Evolutionary conservation across 2,888 invertebrate genomes (phyloP).

Genomic region (Andrena flavipes): DNA sequence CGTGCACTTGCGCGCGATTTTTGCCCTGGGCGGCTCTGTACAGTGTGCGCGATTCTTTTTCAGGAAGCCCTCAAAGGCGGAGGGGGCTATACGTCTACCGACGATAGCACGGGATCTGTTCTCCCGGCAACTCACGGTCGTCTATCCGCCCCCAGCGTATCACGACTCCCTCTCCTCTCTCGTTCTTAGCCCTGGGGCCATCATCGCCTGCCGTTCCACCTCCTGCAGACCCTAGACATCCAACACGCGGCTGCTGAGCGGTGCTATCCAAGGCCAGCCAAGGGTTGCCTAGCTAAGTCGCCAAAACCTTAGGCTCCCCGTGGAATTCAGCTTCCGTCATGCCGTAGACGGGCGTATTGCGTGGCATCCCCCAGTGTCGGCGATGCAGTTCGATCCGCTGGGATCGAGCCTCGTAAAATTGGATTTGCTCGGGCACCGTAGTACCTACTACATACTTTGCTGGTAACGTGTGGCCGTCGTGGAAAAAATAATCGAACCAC

Average conservation of each 20-base stretch:
- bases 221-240: constrained; percentile 21
- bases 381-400: constrained; percentile 70
- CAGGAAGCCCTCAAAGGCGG: constrained; percentile 56
- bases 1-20: constrained; percentile 47
- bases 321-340: constrained; percentile 72
- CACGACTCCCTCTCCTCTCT: constrained; percentile 39
- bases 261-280: constrained; percentile 60
- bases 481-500: constrained; percentile 10
- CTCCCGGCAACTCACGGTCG: constrained; percentile 46
- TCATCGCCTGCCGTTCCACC: constrained; percentile 30
- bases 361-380: constrained; percentile 67
- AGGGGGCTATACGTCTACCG: constrained; percentile 48
- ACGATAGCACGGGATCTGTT: constrained; percentile 63
- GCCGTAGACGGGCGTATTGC: constrained; percentile 67
- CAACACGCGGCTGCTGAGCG: constrained; percentile 18
- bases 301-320: constrained; percentile 70
- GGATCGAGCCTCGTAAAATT: constrained; percentile 73
- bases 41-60: constrained; percentile 60
- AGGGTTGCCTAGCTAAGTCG: constrained; percentile 69
- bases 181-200: constrained; percentile 33
- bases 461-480: constrained; percentile 45
- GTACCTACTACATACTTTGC: constrained; percentile 37
- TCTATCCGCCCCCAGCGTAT: constrained; percentile 40
- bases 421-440: constrained; percentile 67
- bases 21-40: constrained; percentile 10